A percentile compares a stretch with the other conserved stretches of the same genome.
These are phyloP conservation scores for Platynereis dumerilii DNA, from an alignment of 2,888 invertebrate genomes.

Conservation along the genomic window DNA sequence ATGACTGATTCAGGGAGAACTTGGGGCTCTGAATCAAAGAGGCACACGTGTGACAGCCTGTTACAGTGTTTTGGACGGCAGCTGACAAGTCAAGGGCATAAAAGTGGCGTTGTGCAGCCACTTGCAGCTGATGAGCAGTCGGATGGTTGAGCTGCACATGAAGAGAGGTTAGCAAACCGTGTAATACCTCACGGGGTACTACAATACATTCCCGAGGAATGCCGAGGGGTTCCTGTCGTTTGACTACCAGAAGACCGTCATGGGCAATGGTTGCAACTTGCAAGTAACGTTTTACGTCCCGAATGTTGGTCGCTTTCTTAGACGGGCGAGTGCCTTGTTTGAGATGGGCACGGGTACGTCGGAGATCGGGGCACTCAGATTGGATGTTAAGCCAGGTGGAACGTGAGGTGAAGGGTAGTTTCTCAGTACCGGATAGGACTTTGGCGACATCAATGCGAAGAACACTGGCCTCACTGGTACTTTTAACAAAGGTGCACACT, in stretches of 20 bases:
- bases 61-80: too few species aligned
- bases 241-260: conserved; percentile 30
- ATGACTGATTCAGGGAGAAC: too few species aligned
- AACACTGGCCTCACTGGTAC: conserved; percentile 21
- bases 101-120: conserved; percentile 34
- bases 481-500: conserved; percentile 27
- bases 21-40: too few species aligned
- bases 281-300: conserved; percentile 33
- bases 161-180: conserved; percentile 38
- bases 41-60: too few species aligned
- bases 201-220: too few species aligned
- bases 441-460: conserved; percentile 1
- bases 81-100: conserved; percentile 39
- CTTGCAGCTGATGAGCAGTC: conserved; percentile 35
- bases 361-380: conserved; percentile 39
- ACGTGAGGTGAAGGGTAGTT: conserved; percentile 32
- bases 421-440: not conserved
- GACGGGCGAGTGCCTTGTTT: conserved; percentile 42
- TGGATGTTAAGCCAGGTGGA: conserved; percentile 37
- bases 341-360: conserved; percentile 37
- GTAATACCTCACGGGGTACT: conserved; percentile 36
- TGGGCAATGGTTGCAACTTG: conserved; percentile 31
- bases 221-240: too few species aligned
- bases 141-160: conserved; percentile 40
- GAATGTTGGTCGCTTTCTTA: conserved; percentile 36